Evolutionary conservation across 2,797 vertebrate genomes (phyloP).

Genomic region (Melanotaenia maccullochi): DNA sequence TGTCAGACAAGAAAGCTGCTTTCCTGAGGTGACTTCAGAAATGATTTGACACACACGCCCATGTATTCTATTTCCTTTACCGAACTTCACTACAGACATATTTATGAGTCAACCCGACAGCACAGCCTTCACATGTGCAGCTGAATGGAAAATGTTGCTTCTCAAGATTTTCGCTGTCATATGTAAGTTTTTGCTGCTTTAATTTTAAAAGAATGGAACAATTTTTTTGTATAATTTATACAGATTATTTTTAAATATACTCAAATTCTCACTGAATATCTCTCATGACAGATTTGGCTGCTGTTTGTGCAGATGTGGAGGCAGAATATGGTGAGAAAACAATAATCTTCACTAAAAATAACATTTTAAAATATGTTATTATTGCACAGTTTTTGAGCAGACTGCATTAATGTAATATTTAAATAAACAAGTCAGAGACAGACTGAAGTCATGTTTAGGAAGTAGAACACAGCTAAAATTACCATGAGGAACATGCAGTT

Average conservation of each 20-base stretch:
- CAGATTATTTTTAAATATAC: background rate
- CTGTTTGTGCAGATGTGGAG: constrained; percentile 43
- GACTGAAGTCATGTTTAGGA: constrained; percentile 34
- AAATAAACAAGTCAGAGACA: background rate
- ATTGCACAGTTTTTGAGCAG: background rate
- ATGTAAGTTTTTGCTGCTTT: constrained; percentile 60
- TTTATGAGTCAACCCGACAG: constrained; percentile 30
- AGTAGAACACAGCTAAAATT: constrained; percentile 35
- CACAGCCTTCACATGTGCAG: constrained; percentile 28
- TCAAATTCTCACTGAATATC: background rate
- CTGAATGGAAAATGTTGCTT: constrained; percentile 68
- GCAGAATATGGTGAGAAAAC: constrained; percentile 41
- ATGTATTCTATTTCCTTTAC: constrained; percentile 38
- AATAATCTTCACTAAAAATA: no score
- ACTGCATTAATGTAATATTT: background rate
- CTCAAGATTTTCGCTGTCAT: constrained; percentile 45
- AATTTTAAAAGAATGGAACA: background rate
- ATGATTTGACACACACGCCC: constrained; percentile 38
- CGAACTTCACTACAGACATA: constrained; percentile 13
- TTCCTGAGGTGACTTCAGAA: constrained; percentile 43
- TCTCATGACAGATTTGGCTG: constrained; percentile 41
- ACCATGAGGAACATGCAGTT: constrained; percentile 60
- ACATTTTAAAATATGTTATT: no score
- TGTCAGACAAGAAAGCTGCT: constrained; percentile 49
- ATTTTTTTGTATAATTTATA: background rate